A percentile compares a stretch with the other conserved stretches of the same genome.
These are phyloP conservation scores for Melipona bicolor DNA, from an alignment of 2,888 invertebrate species.

Conservation along the genomic window DNA sequence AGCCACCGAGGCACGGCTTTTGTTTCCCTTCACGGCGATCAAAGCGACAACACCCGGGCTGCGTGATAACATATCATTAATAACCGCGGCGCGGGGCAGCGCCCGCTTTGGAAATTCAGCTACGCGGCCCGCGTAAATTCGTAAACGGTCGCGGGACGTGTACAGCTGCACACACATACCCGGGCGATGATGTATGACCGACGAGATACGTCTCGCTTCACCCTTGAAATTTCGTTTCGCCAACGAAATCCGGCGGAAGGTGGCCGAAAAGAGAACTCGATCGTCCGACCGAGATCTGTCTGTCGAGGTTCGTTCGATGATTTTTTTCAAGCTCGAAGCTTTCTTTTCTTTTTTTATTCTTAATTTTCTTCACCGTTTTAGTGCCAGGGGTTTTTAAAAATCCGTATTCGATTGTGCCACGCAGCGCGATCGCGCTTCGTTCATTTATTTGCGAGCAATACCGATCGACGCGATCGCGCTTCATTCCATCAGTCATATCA, in stretches of 20 bases:
- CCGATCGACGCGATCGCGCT: no score
- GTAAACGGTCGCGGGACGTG: constrained; percentile 24
- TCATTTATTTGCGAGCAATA: no score
- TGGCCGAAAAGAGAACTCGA: not conserved
- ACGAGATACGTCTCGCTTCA: constrained; percentile 4
- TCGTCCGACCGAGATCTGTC: not conserved
- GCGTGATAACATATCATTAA: constrained; percentile 66
- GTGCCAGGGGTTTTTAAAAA: no score
- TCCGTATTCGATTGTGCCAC: no score
- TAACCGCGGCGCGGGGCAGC: constrained; percentile 22
- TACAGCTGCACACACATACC: not conserved
- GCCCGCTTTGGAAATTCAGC: constrained; percentile 38
- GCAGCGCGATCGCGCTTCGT: no score
- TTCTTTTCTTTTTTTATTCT: no score
- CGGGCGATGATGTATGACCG: constrained; percentile 21
- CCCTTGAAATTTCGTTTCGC: not conserved
- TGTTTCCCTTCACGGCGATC: constrained; percentile 58
- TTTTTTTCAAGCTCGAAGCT: no score
- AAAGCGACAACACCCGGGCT: constrained; percentile 50
- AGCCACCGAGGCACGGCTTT: constrained; percentile 18
- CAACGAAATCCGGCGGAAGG: not conserved
- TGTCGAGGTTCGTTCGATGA: not conserved
- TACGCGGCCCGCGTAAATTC: constrained; percentile 39
- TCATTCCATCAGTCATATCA: no score
- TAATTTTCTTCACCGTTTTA: no score